Evolutionary conservation across 2,797 vertebrate species (phyloP).

Genomic region (Poecilia picta): DNA sequence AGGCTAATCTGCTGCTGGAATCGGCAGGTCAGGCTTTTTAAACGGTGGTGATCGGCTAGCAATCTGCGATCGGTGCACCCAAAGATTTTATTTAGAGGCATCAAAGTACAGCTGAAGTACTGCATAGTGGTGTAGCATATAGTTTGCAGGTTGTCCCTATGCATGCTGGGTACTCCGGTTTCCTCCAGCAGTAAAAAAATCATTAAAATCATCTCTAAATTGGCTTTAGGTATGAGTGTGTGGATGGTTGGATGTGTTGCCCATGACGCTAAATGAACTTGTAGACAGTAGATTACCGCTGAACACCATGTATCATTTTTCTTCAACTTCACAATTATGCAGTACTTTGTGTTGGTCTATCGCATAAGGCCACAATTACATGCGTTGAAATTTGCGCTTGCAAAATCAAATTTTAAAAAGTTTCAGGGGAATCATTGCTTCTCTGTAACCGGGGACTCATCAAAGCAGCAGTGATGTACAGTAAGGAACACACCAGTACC

Average conservation of each 20-base stretch:
- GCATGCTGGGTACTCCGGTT: background rate
- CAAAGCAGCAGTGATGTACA: conserved; percentile 65
- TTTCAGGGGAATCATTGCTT: background rate
- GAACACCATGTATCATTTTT: background rate
- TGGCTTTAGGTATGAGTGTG: background rate
- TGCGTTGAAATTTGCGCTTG: background rate
- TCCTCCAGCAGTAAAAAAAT: background rate
- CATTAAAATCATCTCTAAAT: background rate
- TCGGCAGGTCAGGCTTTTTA: too few species aligned
- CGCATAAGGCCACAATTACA: background rate
- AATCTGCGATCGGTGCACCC: too few species aligned
- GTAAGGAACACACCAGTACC: conserved; percentile 75
- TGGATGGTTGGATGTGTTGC: background rate
- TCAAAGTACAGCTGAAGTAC: background rate
- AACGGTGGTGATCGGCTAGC: too few species aligned
- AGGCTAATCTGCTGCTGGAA: too few species aligned
- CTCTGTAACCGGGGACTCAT: conserved; percentile 47
- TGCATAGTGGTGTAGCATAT: background rate
- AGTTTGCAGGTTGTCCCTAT: background rate
- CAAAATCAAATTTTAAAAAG: background rate
- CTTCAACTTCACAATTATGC: background rate
- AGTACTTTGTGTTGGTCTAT: background rate
- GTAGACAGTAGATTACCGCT: background rate
- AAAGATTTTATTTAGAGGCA: background rate
- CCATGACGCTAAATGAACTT: background rate